A percentile compares a stretch with the other conserved stretches of the same genome.
Conservation (phyloP, 2,797 vertebrate genomes). For the Betta splendens region DNA sequence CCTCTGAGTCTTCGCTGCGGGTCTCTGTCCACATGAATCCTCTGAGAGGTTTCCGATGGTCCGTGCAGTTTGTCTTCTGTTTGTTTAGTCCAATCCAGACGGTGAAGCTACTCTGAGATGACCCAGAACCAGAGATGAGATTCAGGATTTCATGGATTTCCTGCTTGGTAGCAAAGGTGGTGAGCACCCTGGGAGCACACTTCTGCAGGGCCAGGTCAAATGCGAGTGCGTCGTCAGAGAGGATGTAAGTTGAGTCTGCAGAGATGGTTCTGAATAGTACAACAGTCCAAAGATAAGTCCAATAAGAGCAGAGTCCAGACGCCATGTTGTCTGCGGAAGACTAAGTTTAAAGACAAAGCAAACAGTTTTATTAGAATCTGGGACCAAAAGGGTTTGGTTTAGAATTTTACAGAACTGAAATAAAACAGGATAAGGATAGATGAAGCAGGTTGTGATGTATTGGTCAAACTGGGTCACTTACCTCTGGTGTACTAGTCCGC, state of each 20-base stretch:
- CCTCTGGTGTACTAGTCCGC: no score
- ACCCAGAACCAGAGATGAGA: constrained; percentile 13
- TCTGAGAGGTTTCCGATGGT: constrained; percentile 59
- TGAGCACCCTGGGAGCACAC: constrained; percentile 71
- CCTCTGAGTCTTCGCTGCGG: constrained; percentile 23
- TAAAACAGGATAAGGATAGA: no score
- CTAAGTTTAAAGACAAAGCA: neutral
- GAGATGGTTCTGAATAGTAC: constrained; percentile 20
- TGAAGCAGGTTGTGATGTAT: no score
- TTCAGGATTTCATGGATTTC: constrained; percentile 69
- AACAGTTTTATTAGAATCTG: neutral
- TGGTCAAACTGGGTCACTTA: no score
- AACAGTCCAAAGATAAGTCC: constrained; percentile 53
- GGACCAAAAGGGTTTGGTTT: no score
- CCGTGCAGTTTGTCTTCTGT: constrained; percentile 65
- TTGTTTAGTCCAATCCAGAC: constrained; percentile 86
- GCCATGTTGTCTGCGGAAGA: constrained; percentile 41
- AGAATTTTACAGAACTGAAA: no score
- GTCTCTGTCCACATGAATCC: constrained; percentile 84
- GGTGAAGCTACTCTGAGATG: accelerated
- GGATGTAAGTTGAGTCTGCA: constrained; percentile 13
- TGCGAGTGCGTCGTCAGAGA: neutral
- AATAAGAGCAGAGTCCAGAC: constrained; percentile 7
- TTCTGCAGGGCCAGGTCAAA: constrained; percentile 46
- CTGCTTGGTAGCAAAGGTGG: constrained; percentile 58